phyloP scores from a whole-genome alignment of 37 sponge, comb jelly and placozoan genomes.

The Dysidea cf. avara region DNA sequence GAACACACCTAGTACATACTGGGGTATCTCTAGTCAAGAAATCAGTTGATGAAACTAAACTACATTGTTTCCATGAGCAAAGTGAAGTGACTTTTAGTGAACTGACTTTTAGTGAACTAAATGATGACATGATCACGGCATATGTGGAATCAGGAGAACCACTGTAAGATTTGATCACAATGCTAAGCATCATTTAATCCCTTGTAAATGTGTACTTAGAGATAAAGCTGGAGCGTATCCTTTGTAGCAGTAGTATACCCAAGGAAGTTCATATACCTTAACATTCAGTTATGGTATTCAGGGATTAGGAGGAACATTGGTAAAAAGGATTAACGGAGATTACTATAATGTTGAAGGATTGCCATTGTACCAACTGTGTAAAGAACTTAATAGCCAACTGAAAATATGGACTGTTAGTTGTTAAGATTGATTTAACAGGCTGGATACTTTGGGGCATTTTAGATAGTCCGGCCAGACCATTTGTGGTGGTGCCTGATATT shows the following conservation, averaged over 20 bases:
- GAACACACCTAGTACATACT: slow-evolving; percentile 76
- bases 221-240: slow-evolving; percentile 91
- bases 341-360: slow-evolving; percentile 92
- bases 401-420: neutral
- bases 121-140: slow-evolving; percentile 47
- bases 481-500: no score
- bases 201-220: slow-evolving; percentile 30
- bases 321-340: slow-evolving; percentile 76
- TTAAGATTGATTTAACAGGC: neutral
- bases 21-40: slow-evolving; percentile 63
- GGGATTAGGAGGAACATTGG: slow-evolving; percentile 82
- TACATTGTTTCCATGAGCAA: slow-evolving; percentile 59
- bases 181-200: neutral
- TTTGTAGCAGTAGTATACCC: neutral
- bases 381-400: slow-evolving; percentile 51
- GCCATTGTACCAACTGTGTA: slow-evolving; percentile 73
- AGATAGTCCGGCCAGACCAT: no score
- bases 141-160: slow-evolving; percentile 88
- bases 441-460: no score
- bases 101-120: slow-evolving; percentile 60
- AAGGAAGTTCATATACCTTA: no score
- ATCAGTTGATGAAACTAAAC: neutral
- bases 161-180: slow-evolving; percentile 52
- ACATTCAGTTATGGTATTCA: slow-evolving; percentile 91
- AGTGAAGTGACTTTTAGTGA: slow-evolving; percentile 74